Conservation (phyloP, 2,113 vertebrate species). For the Phrynosoma platyrhinos region DNA sequence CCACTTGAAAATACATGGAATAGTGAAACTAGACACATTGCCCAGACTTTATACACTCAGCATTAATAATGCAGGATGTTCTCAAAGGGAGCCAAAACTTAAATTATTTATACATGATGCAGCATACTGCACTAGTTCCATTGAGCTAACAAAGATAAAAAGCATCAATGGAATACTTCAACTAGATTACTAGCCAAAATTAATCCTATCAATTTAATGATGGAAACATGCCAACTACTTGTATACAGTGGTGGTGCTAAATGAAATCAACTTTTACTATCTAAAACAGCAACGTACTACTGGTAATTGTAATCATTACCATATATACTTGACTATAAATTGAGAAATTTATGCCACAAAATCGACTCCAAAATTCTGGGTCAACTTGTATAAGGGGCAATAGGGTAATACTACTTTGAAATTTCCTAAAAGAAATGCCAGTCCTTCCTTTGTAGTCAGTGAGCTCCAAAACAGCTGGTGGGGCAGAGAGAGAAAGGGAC, state of each 20-base stretch:
- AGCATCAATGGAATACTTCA: conserved; percentile 11
- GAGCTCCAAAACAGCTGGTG: no score
- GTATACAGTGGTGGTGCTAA: neutral
- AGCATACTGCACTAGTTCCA: neutral
- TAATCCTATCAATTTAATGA: neutral
- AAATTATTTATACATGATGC: conserved; percentile 29
- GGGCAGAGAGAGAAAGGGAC: no score
- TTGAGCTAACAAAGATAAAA: conserved; percentile 11
- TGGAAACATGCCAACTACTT: neutral
- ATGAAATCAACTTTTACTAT: neutral
- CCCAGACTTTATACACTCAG: conserved; percentile 11
- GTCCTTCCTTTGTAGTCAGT: no score
- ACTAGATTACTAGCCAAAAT: conserved; percentile 5
- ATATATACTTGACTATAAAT: no score
- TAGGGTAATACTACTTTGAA: no score
- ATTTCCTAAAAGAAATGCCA: no score
- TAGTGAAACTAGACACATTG: neutral
- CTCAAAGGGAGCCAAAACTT: conserved; percentile 12
- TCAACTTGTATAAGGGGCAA: no score
- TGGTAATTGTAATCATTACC: neutral
- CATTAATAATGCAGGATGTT: conserved; percentile 32
- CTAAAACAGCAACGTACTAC: neutral
- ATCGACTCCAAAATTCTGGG: no score
- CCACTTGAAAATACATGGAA: conserved; percentile 11
- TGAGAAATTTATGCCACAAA: no score